These are phyloP conservation scores for Harlomillsia oculata DNA, from an alignment of 1,140 invertebrate species.

Conservation along the genomic window DNA sequence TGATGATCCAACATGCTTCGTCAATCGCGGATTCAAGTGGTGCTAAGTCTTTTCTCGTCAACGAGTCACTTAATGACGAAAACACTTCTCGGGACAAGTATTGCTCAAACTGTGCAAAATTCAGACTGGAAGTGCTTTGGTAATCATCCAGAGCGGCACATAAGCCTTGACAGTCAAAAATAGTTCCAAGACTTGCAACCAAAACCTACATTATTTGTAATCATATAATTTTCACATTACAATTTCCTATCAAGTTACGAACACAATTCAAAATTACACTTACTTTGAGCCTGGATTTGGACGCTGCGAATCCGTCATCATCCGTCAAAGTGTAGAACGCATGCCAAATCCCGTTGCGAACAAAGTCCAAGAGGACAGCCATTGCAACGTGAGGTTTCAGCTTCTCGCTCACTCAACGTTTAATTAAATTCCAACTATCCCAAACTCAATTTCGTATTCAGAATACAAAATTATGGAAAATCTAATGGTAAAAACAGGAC, in stretches of 20 bases:
- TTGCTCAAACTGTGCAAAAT: constrained; percentile 61
- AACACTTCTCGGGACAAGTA: constrained; percentile 65
- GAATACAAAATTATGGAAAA: no score
- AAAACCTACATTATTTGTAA: constrained; percentile 49
- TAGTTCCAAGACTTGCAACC: constrained; percentile 59
- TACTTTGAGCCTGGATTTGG: constrained; percentile 67
- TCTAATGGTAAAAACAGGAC: no score
- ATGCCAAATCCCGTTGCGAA: constrained; percentile 64
- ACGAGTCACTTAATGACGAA: constrained; percentile 48
- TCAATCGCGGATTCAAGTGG: constrained; percentile 52
- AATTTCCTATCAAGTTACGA: neutral
- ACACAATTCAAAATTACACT: constrained; percentile 3
- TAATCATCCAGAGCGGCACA: constrained; percentile 67
- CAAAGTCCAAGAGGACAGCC: constrained; percentile 57
- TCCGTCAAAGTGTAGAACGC: constrained; percentile 58
- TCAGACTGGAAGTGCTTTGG: constrained; percentile 53
- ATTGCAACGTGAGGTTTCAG: no score
- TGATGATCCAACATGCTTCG: constrained; percentile 67
- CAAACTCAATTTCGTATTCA: no score
- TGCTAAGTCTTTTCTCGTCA: constrained; percentile 46
- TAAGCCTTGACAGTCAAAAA: constrained; percentile 60
- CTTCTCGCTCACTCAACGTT: no score
- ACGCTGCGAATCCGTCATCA: constrained; percentile 49
- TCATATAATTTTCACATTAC: constrained; percentile 1
- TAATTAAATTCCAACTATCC: no score